These are phyloP conservation scores for Darwinula stevensoni DNA, from an alignment of 2,888 invertebrate species.

Conservation along the genomic window DNA sequence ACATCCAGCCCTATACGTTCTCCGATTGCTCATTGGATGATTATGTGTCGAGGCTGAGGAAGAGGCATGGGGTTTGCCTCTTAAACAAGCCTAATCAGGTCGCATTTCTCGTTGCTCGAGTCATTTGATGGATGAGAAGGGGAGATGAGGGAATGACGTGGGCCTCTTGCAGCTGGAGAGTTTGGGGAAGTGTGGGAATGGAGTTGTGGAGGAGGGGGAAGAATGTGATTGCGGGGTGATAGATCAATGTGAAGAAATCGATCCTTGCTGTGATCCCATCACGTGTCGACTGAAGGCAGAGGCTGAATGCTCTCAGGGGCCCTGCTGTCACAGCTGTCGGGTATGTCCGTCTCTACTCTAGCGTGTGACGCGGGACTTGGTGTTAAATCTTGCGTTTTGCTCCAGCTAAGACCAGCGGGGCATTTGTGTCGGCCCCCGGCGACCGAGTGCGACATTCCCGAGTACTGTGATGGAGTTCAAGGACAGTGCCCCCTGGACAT, in stretches of 20 bases:
- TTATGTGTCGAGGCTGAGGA: slow-evolving; percentile 56
- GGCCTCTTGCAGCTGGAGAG: too few species aligned
- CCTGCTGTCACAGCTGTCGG: slow-evolving; percentile 70
- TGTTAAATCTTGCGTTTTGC: slow-evolving; percentile 7
- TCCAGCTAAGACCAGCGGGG: slow-evolving; percentile 40
- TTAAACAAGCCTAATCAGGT: slow-evolving; percentile 82
- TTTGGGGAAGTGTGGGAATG: slow-evolving; percentile 63
- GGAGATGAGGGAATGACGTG: too few species aligned
- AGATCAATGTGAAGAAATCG: slow-evolving; percentile 39
- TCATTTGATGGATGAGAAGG: too few species aligned
- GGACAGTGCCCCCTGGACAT: slow-evolving; percentile 73
- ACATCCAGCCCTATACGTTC: slow-evolving; percentile 86
- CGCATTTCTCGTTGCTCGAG: too few species aligned
- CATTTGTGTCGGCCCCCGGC: slow-evolving; percentile 56
- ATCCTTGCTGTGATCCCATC: slow-evolving; percentile 90
- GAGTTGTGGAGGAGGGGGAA: slow-evolving; percentile 74
- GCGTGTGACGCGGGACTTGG: not conserved
- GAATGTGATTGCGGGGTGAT: slow-evolving; percentile 90
- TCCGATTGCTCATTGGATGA: slow-evolving; percentile 78
- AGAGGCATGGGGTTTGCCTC: slow-evolving; percentile 66
- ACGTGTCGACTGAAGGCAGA: slow-evolving; percentile 81
- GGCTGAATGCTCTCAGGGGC: slow-evolving; percentile 72
- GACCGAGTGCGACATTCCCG: slow-evolving; percentile 86
- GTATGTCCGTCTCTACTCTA: too few species aligned
- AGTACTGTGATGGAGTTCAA: slow-evolving; percentile 59